Evolutionary conservation across 2,113 vertebrate species (phyloP).

Genomic region (Martes martes): DNA sequence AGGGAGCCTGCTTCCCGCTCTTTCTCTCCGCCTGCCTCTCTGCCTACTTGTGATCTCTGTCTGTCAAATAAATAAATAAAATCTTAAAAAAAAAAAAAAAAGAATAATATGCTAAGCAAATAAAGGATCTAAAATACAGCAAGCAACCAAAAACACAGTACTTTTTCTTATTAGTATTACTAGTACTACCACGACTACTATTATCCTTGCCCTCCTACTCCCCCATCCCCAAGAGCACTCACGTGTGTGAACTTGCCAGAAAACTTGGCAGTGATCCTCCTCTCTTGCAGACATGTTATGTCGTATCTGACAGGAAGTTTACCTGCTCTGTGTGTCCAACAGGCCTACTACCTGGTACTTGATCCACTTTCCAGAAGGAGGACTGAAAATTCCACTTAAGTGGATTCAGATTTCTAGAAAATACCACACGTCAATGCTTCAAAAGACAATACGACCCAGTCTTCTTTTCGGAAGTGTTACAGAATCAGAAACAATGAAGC

Average conservation of each 20-base stretch:
- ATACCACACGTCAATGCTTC: not conserved
- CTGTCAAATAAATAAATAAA: too few species aligned
- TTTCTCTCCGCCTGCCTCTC: too few species aligned
- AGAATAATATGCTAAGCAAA: not conserved
- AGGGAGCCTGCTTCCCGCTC: too few species aligned
- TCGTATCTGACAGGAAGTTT: not conserved
- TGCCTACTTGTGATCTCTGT: too few species aligned
- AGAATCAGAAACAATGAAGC: not conserved
- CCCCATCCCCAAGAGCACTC: not conserved
- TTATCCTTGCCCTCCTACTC: not conserved
- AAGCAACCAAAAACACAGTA: not conserved
- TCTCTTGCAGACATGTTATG: not conserved
- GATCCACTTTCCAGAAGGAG: not conserved
- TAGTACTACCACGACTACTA: not conserved
- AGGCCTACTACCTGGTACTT: not conserved
- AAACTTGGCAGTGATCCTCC: accelerated
- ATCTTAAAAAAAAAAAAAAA: not conserved
- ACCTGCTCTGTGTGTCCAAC: not conserved
- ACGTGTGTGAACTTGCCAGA: not conserved
- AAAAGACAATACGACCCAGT: not conserved
- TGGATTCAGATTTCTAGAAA: not conserved
- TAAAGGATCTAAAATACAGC: not conserved
- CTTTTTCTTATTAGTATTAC: not conserved
- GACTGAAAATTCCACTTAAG: not conserved
- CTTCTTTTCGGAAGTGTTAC: not conserved